Percentiles rank a stretch among this genome's conserved stretches.
Evolutionary conservation across 1,140 invertebrate genomes (phyloP).

Genomic region (Cydia fagiglandana): DNA sequence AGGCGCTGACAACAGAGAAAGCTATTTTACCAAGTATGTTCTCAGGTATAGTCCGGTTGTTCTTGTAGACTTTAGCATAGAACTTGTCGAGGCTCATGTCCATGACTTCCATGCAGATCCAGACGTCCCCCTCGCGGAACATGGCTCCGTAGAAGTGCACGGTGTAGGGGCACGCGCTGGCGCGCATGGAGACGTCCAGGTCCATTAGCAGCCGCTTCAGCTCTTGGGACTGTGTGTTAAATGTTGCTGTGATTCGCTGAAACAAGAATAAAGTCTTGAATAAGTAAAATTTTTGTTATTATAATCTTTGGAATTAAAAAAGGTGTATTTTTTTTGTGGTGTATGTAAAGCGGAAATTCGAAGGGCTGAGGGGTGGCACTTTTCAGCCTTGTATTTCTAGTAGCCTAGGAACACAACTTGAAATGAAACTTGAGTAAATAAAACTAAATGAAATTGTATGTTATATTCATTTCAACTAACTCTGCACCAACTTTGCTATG

Average conservation of each 20-base stretch:
- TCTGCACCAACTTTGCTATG: no score
- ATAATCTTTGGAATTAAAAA: no score
- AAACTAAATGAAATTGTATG: no score
- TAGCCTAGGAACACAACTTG: no score
- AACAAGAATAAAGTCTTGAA: conserved; percentile 42
- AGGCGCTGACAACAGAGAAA: conserved; percentile 95
- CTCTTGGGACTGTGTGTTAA: conserved; percentile 90
- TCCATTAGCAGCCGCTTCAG: conserved; percentile 98
- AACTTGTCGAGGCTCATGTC: conserved; percentile 98
- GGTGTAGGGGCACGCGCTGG: conserved; percentile 96
- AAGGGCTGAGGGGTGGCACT: no score
- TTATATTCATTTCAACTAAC: no score
- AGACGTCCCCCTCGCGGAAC: conserved; percentile 97
- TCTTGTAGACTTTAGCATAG: conserved; percentile 91
- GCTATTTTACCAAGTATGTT: conserved; percentile 95
- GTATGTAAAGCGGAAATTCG: no score
- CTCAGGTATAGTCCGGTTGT: conserved; percentile 91
- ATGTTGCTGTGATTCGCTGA: conserved; percentile 94
- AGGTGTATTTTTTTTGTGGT: no score
- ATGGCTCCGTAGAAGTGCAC: conserved; percentile 99
- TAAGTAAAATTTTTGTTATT: no score
- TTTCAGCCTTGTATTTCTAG: no score
- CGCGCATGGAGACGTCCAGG: conserved; percentile 95
- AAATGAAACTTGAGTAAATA: no score
- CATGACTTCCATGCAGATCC: conserved; percentile 99